Conservation (phyloP, 2,113 vertebrate species). For the Equus quagga region DNA sequence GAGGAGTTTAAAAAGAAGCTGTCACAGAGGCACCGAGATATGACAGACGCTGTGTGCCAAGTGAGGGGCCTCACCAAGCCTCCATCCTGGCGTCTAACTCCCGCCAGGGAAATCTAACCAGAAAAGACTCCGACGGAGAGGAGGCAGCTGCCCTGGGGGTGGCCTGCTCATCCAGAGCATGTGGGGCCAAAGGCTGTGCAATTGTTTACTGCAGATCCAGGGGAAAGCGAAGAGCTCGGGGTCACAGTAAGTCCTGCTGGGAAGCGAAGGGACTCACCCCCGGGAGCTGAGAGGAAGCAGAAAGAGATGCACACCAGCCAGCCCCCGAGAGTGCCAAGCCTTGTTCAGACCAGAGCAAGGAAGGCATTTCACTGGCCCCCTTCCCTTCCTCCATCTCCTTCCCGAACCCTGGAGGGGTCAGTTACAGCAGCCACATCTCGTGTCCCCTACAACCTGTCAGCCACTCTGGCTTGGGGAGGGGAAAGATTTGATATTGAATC, state of each 20-base stretch:
- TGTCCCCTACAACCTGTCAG: not conserved
- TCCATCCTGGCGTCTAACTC: not conserved
- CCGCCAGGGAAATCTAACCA: not conserved
- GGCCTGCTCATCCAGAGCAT: fast-evolving
- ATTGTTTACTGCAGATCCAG: not conserved
- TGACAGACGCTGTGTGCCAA: not conserved
- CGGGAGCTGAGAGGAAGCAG: not conserved
- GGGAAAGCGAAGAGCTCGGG: not conserved
- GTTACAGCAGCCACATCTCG: not conserved
- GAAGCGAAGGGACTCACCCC: not conserved
- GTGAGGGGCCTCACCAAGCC: not conserved
- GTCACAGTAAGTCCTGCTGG: too few relatives aligned
- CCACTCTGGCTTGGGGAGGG: not conserved
- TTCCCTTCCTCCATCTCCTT: not conserved
- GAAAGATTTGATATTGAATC: not conserved
- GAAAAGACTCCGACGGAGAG: not conserved
- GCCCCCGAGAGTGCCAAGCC: not conserved
- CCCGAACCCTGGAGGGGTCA: not conserved
- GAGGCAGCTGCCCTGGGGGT: not conserved
- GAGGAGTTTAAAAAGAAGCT: not conserved
- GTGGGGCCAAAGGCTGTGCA: not conserved
- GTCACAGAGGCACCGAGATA: not conserved
- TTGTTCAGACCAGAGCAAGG: not conserved
- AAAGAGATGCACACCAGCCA: not conserved
- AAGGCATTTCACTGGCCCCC: not conserved